Percentiles rank a stretch among this genome's conserved stretches.
Conservation (phyloP, 1,140 invertebrate species). For the Panulirus ornatus region DNA sequence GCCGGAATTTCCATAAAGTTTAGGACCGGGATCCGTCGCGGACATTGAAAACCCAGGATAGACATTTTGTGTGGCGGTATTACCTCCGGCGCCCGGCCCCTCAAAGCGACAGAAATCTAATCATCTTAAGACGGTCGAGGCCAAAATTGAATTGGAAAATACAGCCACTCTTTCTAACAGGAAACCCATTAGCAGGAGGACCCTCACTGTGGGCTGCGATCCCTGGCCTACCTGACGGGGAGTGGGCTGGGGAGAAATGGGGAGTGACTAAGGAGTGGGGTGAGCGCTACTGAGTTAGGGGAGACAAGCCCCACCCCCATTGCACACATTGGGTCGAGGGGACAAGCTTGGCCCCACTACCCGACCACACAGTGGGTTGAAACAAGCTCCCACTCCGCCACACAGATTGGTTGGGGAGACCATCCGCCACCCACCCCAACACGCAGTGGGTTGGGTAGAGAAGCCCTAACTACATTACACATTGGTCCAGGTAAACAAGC, state of each 20-base stretch:
- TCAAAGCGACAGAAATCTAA: slow-evolving; percentile 42
- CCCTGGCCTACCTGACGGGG: background rate
- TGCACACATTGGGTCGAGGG: no score
- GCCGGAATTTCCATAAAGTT: slow-evolving; percentile 24
- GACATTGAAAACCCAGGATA: background rate
- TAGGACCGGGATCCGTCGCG: background rate
- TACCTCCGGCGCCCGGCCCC: background rate
- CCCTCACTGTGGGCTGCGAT: background rate
- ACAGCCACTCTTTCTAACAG: slow-evolving; percentile 46
- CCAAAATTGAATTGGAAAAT: slow-evolving; percentile 48
- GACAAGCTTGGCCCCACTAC: no score
- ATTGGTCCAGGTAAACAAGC: no score
- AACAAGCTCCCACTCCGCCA: no score
- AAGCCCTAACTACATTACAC: no score
- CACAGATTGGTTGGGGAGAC: no score
- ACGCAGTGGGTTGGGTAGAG: no score
- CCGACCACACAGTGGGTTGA: no score
- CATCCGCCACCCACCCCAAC: no score
- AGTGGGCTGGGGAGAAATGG: background rate
- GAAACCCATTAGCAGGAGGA: slow-evolving; percentile 42
- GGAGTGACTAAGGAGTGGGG: background rate
- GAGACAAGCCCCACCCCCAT: no score
- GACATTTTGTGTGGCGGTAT: slow-evolving; percentile 30
- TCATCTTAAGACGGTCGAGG: slow-evolving; percentile 44
- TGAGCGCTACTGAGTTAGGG: no score